A percentile compares a stretch with the other conserved stretches of the same genome.
Evolutionary conservation across 30 jellyfish, hydroid and myxozoan genomes (phyloP).

Genomic region (Rhopilema esculentum): DNA sequence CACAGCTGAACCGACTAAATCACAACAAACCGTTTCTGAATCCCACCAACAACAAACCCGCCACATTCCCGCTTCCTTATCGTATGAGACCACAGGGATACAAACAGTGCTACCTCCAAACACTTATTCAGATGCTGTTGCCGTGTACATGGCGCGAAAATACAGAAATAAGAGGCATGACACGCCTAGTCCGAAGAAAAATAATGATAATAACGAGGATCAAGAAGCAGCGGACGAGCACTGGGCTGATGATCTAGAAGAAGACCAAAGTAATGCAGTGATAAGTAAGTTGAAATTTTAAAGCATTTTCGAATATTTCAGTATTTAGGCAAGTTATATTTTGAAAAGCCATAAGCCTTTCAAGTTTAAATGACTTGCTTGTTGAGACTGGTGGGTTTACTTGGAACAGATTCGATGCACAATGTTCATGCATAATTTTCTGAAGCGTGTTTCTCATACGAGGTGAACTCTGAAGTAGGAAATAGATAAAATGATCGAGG

Average conservation of each 20-base stretch:
- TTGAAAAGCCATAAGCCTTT: no score
- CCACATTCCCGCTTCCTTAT: background rate
- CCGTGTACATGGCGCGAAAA: constrained; percentile 69
- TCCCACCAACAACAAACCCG: background rate
- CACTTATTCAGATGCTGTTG: constrained; percentile 51
- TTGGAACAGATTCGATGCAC: no score
- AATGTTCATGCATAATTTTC: no score
- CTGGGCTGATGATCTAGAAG: constrained; percentile 71
- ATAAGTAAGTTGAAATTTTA: background rate
- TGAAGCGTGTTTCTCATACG: no score
- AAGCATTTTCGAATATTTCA: no score
- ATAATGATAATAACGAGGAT: background rate
- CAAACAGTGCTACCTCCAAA: background rate
- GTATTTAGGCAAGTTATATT: no score
- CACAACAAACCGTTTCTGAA: background rate
- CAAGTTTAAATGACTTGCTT: no score
- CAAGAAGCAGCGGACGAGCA: constrained; percentile 30
- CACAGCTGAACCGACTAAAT: constrained; percentile 33
- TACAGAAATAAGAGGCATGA: constrained; percentile 34
- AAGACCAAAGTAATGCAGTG: constrained; percentile 23
- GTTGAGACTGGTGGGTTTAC: no score
- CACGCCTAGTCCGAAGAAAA: constrained; percentile 11
- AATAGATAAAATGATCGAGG: background rate
- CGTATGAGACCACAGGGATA: background rate
- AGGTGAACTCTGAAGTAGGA: no score